These are phyloP conservation scores for Sinodicranocentrus sp. DNA, from an alignment of 2,888 invertebrate species.

Conservation along the genomic window DNA sequence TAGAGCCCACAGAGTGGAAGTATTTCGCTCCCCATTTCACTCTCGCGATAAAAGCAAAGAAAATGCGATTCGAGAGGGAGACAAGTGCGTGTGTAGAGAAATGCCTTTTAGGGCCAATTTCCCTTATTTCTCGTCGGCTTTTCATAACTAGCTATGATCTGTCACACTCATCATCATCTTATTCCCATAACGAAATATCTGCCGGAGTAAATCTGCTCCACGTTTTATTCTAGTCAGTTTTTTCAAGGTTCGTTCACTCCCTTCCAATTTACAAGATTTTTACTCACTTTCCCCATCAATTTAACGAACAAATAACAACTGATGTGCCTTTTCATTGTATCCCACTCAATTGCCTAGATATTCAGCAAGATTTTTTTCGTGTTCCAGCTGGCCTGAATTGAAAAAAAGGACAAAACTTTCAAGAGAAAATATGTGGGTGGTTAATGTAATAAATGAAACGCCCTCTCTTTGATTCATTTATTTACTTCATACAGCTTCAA, in stretches of 20 bases:
- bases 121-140: constrained; percentile 20
- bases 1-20: no score
- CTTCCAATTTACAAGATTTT: not conserved
- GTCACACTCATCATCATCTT: constrained; percentile 64
- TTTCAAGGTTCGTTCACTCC: not conserved
- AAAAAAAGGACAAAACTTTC: no score
- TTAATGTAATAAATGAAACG: no score
- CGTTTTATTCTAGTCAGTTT: not conserved
- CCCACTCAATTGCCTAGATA: no score
- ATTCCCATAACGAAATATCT: constrained; percentile 49
- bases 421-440: no score
- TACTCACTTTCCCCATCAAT: not conserved
- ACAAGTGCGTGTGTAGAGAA: constrained; percentile 14
- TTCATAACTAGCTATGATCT: constrained; percentile 56
- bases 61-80: not conserved
- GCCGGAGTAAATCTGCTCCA: constrained; percentile 40
- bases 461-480: no score
- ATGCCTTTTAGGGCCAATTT: constrained; percentile 53
- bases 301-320: no score
- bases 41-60: constrained; percentile 20
- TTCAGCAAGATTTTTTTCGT: no score
- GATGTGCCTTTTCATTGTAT: no score
- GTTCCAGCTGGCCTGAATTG: no score
- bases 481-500: no score
- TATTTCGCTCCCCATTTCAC: no score